Conservation (phyloP, 2,113 vertebrate species). For the Poicephalus gulielmi region DNA sequence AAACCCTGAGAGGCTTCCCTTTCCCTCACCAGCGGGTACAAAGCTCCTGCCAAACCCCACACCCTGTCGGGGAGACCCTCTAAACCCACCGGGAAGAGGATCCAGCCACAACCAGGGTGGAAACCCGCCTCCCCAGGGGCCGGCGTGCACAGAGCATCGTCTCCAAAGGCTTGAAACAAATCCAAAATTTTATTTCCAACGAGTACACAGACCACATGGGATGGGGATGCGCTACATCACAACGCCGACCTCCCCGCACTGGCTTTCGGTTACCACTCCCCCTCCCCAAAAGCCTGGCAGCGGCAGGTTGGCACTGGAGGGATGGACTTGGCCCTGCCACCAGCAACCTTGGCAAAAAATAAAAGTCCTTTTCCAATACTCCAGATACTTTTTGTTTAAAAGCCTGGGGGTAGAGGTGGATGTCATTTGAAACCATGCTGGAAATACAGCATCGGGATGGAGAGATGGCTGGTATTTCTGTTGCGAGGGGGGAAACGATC, state of each 20-base stretch:
- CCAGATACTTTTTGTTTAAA: background rate
- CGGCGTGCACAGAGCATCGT: accelerated
- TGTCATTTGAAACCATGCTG: background rate
- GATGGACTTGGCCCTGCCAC: background rate
- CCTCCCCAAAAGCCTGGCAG: conserved; percentile 36
- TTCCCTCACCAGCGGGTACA: accelerated
- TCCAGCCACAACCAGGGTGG: accelerated
- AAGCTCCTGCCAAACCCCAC: background rate
- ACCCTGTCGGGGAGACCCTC: accelerated
- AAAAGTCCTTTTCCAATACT: background rate
- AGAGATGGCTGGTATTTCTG: background rate
- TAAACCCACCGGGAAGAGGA: background rate
- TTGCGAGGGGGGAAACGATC: background rate
- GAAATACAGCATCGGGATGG: conserved; percentile 5
- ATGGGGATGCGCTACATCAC: conserved; percentile 72
- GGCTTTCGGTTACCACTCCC: background rate
- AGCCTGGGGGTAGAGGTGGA: background rate
- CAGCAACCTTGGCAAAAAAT: background rate
- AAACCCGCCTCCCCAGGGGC: background rate
- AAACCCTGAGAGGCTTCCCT: accelerated
- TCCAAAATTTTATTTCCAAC: conserved; percentile 80
- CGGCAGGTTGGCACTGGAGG: background rate
- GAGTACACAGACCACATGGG: conserved; percentile 69
- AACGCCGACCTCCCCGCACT: conserved; percentile 43
- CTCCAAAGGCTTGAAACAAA: conserved; percentile 63